Evolutionary conservation across 2,113 vertebrate genomes (phyloP), one percentile per base, ranked within the genome.

Genomic region (Macrotus californicus): DNA sequence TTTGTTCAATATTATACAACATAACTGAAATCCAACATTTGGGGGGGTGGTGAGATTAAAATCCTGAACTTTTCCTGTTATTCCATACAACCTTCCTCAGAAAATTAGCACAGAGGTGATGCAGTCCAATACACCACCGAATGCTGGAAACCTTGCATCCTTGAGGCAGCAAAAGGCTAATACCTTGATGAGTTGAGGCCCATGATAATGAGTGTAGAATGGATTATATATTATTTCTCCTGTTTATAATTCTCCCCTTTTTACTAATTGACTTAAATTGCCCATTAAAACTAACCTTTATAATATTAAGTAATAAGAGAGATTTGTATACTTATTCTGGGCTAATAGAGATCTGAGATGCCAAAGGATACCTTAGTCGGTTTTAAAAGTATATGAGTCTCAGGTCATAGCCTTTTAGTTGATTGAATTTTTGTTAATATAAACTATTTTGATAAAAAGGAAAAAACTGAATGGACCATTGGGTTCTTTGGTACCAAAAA

Each of bases 311-410:
- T 59, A 84, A 3, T 50, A 56, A 88, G 43, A 46, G 36, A 79
- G 52, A 87, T 89, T 69, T 72, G 29, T 18, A 72, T 59, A 39
- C 2, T 21, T 79, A n/a, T 73, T n/a, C 18, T 69, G 5, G 21
- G 14, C 29, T 61, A 84, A 48, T 19, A 69, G 26, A 64, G 13
- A 86, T 80, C 39, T 29, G 56, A 92, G 34, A 75, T 94, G 21
- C 29, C 61, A 22, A 16, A 92, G 59, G 36, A 69, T 80, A 87
- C 10, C 39, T 93, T 48, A 31, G 36, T 80, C 19, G 70, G 6
- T 87, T 81, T 94, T 70, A 34, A 84, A 95, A 95, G 61, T 80
- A 81, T 34, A 75, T 92, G 80, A 81, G 48, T 94, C 70, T 90
- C 36, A 84, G 92, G 14, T 8, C 54, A 76, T 66, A 76, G 12